These are phyloP conservation scores for Litocranius walleri DNA, from an alignment of 2,113 vertebrate species.

Conservation along the genomic window DNA sequence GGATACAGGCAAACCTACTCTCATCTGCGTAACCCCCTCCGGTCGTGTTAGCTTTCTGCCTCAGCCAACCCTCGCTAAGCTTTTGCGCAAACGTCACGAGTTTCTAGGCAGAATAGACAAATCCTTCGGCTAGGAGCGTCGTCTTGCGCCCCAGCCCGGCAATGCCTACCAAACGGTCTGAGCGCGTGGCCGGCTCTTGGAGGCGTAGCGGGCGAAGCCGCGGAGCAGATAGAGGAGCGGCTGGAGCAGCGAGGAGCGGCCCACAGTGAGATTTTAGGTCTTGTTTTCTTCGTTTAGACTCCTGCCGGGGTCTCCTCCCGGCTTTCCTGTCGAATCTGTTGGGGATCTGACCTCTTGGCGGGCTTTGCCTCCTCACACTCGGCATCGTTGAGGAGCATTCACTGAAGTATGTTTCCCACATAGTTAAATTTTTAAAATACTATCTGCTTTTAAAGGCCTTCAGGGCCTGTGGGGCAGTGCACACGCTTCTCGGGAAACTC, in stretches of 20 bases:
- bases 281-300: not conserved
- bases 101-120: conserved; percentile 37
- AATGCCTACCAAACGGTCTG: not conserved
- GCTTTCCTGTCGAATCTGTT: not conserved
- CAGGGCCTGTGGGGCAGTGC: not conserved
- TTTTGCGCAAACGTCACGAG: not conserved
- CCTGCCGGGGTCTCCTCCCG: not conserved
- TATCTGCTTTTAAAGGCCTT: not conserved
- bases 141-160: not conserved
- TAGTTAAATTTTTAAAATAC: not conserved
- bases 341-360: not conserved
- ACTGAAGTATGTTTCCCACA: not conserved
- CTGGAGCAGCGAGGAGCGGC: not conserved
- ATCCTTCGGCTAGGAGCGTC: accelerated
- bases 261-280: not conserved
- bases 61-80: not conserved
- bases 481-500: not conserved
- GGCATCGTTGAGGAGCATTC: not conserved
- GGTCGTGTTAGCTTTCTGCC: not conserved
- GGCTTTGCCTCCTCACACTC: not conserved
- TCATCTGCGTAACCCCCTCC: not conserved
- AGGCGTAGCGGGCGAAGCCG: accelerated
- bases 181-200: not conserved
- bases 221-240: accelerated
- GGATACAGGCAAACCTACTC: no score